Evolutionary conservation across 2,797 vertebrate genomes (phyloP).

Genomic region (Hyperoplus immaculatus): DNA sequence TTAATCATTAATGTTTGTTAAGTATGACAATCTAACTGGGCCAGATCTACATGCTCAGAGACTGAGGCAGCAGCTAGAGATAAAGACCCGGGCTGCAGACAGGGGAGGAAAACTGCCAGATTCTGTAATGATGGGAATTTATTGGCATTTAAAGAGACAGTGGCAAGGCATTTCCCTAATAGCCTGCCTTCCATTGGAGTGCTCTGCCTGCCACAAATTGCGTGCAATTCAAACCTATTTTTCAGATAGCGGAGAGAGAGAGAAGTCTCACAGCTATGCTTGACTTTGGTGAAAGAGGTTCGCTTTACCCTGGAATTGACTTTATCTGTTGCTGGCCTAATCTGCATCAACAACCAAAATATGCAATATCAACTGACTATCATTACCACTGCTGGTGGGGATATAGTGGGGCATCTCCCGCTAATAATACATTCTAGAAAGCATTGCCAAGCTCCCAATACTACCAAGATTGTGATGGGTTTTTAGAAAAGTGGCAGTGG

Average conservation of each 20-base stretch:
- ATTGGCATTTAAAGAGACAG: slow-evolving; percentile 89
- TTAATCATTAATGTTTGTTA: slow-evolving; percentile 92
- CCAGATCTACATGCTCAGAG: slow-evolving; percentile 89
- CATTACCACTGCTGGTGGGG: slow-evolving; percentile 46
- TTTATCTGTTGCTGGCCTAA: slow-evolving; percentile 74
- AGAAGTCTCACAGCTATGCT: slow-evolving; percentile 82
- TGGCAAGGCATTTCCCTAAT: slow-evolving; percentile 86
- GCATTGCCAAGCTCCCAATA: slow-evolving; percentile 43
- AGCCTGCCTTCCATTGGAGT: slow-evolving; percentile 83
- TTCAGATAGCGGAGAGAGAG: slow-evolving; percentile 69
- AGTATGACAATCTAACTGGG: slow-evolving; percentile 90
- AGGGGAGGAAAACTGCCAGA: slow-evolving; percentile 87
- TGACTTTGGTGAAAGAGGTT: slow-evolving; percentile 82
- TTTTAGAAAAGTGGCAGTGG: slow-evolving; percentile 55
- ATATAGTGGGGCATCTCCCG: background rate
- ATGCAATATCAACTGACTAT: slow-evolving; percentile 71
- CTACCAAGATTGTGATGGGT: slow-evolving; percentile 40
- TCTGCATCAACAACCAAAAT: slow-evolving; percentile 78
- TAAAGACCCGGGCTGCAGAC: slow-evolving; percentile 86
- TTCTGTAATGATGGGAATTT: slow-evolving; percentile 90
- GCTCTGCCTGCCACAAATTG: slow-evolving; percentile 80
- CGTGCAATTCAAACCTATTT: slow-evolving; percentile 80
- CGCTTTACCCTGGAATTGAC: slow-evolving; percentile 74
- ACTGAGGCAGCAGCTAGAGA: slow-evolving; percentile 84
- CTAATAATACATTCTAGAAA: slow-evolving; percentile 64